Evolutionary conservation across 2,113 vertebrate genomes (phyloP).

Genomic region (Sula dactylatra): DNA sequence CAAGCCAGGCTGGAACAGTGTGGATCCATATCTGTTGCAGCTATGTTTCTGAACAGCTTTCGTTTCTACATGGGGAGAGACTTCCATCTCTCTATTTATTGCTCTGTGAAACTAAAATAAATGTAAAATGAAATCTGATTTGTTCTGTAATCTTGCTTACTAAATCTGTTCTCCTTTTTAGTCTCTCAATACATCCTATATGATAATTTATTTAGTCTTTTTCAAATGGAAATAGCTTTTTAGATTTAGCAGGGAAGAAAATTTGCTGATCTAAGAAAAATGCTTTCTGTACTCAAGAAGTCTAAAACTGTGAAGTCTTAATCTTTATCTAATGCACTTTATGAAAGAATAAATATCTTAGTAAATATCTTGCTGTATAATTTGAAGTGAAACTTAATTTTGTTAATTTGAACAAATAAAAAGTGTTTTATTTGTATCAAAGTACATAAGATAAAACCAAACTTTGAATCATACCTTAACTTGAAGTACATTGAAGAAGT

Average conservation of each 20-base stretch:
- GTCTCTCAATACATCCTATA: background rate
- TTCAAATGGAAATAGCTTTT: background rate
- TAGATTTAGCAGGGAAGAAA: background rate
- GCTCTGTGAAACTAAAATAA: background rate
- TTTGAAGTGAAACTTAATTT: background rate
- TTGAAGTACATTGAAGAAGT: background rate
- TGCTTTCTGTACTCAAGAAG: background rate
- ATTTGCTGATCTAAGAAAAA: background rate
- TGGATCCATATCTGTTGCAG: background rate
- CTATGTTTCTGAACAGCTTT: background rate
- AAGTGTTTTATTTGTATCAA: background rate
- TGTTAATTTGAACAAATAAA: background rate
- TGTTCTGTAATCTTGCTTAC: background rate
- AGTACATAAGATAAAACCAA: background rate
- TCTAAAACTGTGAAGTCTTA: background rate
- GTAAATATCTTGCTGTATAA: background rate
- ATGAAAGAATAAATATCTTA: background rate
- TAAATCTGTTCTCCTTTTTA: background rate
- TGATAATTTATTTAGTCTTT: background rate
- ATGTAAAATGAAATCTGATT: background rate
- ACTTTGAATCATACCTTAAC: background rate
- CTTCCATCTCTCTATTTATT: background rate
- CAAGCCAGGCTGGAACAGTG: background rate
- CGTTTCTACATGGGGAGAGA: background rate
- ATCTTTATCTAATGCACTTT: background rate